phyloP scores from a whole-genome alignment of 2,113 vertebrate genomes.

The Cinclus cinclus region DNA sequence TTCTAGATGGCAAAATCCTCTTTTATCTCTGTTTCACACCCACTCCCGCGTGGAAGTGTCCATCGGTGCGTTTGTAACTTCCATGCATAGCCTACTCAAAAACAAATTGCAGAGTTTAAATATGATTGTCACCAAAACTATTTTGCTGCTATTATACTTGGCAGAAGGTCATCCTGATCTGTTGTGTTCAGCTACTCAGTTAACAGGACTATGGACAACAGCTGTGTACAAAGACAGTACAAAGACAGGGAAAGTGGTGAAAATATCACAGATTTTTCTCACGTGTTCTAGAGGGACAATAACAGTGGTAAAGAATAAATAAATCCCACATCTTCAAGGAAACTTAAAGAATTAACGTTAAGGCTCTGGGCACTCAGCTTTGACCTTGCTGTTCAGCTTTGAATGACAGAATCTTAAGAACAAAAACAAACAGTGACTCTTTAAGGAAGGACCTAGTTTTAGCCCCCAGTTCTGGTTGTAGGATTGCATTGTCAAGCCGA shows the following conservation, averaged over 20 bases:
- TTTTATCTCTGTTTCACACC: not conserved
- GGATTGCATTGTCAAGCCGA: not conserved
- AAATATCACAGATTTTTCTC: not conserved
- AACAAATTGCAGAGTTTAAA: not conserved
- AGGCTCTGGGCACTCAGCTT: not conserved
- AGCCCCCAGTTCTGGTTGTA: not conserved
- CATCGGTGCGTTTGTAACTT: not conserved
- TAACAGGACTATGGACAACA: not conserved
- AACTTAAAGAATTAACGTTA: not conserved
- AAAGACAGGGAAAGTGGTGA: not conserved
- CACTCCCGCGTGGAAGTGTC: fast-evolving
- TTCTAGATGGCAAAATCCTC: not conserved
- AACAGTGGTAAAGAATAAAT: not conserved
- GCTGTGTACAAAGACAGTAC: not conserved
- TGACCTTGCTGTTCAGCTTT: not conserved
- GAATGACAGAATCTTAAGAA: not conserved
- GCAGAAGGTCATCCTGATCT: not conserved
- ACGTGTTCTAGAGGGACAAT: not conserved
- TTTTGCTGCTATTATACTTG: not conserved
- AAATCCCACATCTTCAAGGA: not conserved
- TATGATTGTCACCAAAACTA: not conserved
- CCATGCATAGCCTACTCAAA: not conserved
- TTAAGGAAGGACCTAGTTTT: not conserved
- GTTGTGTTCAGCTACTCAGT: not conserved
- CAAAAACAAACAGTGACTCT: not conserved